These are phyloP conservation scores for Philonicus albiceps DNA, from an alignment of 2,888 invertebrate genomes.

Conservation along the genomic window DNA sequence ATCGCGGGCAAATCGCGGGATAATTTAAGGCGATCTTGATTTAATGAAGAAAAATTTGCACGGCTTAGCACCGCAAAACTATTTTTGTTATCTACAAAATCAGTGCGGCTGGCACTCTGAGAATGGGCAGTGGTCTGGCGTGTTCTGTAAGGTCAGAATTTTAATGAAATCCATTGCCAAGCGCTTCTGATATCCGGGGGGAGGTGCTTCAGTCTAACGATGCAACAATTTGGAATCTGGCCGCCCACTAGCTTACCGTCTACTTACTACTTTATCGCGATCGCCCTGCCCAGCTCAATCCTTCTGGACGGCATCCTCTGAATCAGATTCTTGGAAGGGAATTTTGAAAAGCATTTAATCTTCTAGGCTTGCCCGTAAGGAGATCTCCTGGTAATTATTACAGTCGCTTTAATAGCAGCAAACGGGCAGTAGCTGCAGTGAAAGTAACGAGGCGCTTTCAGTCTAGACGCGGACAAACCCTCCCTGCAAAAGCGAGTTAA, in stretches of 20 bases:
- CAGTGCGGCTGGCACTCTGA: background rate
- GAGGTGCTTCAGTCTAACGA: background rate
- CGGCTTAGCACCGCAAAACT: background rate
- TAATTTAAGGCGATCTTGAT: background rate
- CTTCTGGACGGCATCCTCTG: background rate
- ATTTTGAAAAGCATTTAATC: background rate
- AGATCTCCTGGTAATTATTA: background rate
- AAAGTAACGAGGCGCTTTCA: background rate
- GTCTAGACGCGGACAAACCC: background rate
- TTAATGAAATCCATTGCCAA: background rate
- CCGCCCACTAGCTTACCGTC: background rate
- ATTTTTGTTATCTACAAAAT: conserved; percentile 1
- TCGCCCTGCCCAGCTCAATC: background rate
- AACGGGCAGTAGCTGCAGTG: background rate
- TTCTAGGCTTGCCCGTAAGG: background rate
- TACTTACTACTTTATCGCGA: background rate
- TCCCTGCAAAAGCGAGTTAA: background rate
- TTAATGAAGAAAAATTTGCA: conserved; percentile 9
- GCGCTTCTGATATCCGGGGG: background rate
- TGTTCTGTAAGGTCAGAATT: background rate
- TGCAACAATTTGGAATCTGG: background rate
- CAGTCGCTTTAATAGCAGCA: background rate
- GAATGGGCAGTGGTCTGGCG: background rate
- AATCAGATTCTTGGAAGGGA: background rate
- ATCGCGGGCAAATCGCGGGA: background rate